phyloP scores from a whole-genome alignment of 2,113 vertebrate genomes.

The Condylura cristata region DNA sequence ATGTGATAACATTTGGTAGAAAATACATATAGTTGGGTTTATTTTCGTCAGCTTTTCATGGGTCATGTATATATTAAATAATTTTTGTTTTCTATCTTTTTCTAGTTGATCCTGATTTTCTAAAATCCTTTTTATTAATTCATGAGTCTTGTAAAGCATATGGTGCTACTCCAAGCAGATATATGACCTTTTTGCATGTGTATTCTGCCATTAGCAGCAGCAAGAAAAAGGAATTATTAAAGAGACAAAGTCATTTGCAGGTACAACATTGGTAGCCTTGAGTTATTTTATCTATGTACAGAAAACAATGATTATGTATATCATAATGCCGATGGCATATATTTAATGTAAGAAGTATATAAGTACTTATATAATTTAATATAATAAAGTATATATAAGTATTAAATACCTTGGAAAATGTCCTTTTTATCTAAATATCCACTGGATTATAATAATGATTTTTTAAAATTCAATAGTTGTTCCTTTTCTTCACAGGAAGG shows the following conservation, averaged over 20 bases:
- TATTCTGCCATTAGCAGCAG: constrained; percentile 91
- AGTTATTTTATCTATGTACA: not conserved
- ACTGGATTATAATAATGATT: not conserved
- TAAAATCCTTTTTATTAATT: constrained; percentile 93
- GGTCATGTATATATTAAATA: not conserved
- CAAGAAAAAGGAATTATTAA: constrained; percentile 93
- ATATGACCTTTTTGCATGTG: constrained; percentile 93
- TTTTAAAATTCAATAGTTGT: constrained; percentile 13
- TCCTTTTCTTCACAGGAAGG: not conserved
- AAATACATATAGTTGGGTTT: not conserved
- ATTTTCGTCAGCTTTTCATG: constrained; percentile 19
- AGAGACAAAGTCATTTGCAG: constrained; percentile 96
- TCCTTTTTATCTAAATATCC: not conserved
- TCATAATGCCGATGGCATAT: not conserved
- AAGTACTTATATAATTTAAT: too few species aligned
- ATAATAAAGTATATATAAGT: too few species aligned
- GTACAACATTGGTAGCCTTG: constrained; percentile 81
- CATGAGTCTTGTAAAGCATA: constrained; percentile 93
- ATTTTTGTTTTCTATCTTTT: constrained; percentile 52
- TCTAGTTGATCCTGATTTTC: constrained; percentile 88
- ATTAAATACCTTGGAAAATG: not conserved
- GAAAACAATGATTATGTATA: not conserved
- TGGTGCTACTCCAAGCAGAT: constrained; percentile 94
- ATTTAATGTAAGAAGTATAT: not conserved
- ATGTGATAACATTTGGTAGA: not conserved